Evolutionary conservation across 2,113 vertebrate species (phyloP).

Genomic region (Panurus biarmicus): DNA sequence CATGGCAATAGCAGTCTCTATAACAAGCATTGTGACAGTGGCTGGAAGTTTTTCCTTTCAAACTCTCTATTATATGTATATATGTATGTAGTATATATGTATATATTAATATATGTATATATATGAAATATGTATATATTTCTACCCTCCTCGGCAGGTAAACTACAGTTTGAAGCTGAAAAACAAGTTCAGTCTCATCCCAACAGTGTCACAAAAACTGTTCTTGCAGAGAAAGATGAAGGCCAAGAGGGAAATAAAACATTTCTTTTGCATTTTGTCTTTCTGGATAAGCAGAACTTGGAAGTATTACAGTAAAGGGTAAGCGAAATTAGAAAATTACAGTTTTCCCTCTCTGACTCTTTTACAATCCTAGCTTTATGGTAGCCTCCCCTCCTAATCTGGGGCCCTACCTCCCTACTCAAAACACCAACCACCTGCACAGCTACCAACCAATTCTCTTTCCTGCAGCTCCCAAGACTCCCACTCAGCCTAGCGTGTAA

Average conservation of each 20-base stretch:
- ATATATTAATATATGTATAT: too few species aligned
- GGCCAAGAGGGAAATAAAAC: background rate
- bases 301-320: background rate
- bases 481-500: background rate
- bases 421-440: background rate
- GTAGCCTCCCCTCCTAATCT: background rate
- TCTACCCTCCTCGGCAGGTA: background rate
- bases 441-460: background rate
- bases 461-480: background rate
- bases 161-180: background rate
- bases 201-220: background rate
- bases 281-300: background rate
- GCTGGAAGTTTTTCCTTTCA: background rate
- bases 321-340: background rate
- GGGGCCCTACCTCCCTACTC: background rate
- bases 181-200: background rate
- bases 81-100: too few species aligned
- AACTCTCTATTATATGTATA: background rate
- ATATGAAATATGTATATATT: too few species aligned
- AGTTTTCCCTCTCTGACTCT: background rate
- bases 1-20: background rate
- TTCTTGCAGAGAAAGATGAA: background rate
- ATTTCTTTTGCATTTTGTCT: background rate
- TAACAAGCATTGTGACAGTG: background rate
- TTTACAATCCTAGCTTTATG: background rate